phyloP scores from a whole-genome alignment of 2,797 vertebrate species.

The Allobates femoralis region DNA sequence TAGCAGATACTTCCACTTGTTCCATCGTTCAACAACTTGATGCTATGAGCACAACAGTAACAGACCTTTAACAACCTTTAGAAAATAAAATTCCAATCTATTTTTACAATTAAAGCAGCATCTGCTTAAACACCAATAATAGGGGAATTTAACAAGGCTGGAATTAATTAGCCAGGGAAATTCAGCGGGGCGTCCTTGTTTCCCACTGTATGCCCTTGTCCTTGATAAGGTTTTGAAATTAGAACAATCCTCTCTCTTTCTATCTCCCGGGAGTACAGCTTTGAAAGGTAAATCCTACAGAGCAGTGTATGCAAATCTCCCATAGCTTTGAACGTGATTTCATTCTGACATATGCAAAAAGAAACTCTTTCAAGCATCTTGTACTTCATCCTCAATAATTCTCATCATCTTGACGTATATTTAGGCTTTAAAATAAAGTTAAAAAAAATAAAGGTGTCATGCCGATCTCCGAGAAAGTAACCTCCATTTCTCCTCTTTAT shows the following conservation, averaged over 20 bases:
- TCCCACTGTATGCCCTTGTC: slow-evolving; percentile 60
- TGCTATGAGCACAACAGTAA: slow-evolving; percentile 1
- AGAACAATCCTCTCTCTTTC: slow-evolving; percentile 59
- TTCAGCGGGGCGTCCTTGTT: slow-evolving; percentile 62
- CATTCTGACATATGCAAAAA: slow-evolving; percentile 54
- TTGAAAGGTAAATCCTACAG: slow-evolving; percentile 64
- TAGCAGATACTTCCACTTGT: neutral
- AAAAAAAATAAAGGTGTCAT: slow-evolving; percentile 41
- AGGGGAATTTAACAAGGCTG: slow-evolving; percentile 52
- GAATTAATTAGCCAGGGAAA: slow-evolving; percentile 61
- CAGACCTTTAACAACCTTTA: slow-evolving; percentile 48
- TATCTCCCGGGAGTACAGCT: slow-evolving; percentile 56
- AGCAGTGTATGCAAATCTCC: slow-evolving; percentile 60
- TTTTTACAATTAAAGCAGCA: slow-evolving; percentile 59
- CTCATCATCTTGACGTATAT: slow-evolving; percentile 54
- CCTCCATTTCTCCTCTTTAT: slow-evolving; percentile 57
- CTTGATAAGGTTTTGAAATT: slow-evolving; percentile 62
- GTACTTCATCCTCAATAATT: slow-evolving; percentile 56
- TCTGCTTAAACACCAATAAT: slow-evolving; percentile 53
- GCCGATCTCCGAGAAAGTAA: slow-evolving; percentile 42
- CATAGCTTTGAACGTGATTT: slow-evolving; percentile 58
- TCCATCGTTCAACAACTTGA: neutral
- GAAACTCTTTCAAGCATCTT: slow-evolving; percentile 50
- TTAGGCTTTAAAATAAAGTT: slow-evolving; percentile 48
- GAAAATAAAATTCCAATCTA: slow-evolving; percentile 43